A percentile compares a stretch with the other conserved stretches of the same genome.
phyloP scores from a whole-genome alignment of 2,113 vertebrate species.

The Dolichallabes microphthalmus region DNA sequence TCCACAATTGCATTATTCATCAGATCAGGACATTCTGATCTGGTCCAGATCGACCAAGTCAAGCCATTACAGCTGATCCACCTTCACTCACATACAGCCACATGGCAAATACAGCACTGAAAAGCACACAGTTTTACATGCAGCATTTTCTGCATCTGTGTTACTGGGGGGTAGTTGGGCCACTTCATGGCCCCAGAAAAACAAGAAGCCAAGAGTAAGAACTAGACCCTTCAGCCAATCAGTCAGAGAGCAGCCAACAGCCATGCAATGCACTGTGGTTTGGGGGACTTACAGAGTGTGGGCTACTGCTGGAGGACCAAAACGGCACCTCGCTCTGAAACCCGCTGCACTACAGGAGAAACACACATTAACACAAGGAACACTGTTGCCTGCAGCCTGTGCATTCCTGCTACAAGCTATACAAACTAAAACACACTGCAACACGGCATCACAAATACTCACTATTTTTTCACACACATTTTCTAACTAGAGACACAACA shows the following conservation, averaged over 20 bases:
- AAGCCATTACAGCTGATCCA: neutral
- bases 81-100: neutral
- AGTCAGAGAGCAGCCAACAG: slow-evolving; percentile 69
- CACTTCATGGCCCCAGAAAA: neutral
- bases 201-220: slow-evolving; percentile 21
- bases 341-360: slow-evolving; percentile 71
- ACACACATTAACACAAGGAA: slow-evolving; percentile 56
- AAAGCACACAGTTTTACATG: slow-evolving; percentile 4
- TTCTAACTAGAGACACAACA: neutral
- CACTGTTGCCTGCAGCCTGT: neutral
- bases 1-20: neutral
- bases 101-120: neutral
- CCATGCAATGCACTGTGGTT: slow-evolving; percentile 71
- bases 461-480: neutral
- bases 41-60: neutral
- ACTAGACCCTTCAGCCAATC: slow-evolving; percentile 33
- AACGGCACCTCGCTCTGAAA: slow-evolving; percentile 70
- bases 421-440: neutral
- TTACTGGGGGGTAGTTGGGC: slow-evolving; percentile 16
- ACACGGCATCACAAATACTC: neutral
- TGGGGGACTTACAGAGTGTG: slow-evolving; percentile 71
- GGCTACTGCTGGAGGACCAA: slow-evolving; percentile 71
- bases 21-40: neutral
- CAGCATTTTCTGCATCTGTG: slow-evolving; percentile 28
- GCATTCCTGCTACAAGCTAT: neutral